A percentile compares a stretch with the other conserved stretches of the same genome.
These are phyloP conservation scores for Himalopsyche anomala DNA, from an alignment of 2,888 invertebrate genomes.

Conservation along the genomic window DNA sequence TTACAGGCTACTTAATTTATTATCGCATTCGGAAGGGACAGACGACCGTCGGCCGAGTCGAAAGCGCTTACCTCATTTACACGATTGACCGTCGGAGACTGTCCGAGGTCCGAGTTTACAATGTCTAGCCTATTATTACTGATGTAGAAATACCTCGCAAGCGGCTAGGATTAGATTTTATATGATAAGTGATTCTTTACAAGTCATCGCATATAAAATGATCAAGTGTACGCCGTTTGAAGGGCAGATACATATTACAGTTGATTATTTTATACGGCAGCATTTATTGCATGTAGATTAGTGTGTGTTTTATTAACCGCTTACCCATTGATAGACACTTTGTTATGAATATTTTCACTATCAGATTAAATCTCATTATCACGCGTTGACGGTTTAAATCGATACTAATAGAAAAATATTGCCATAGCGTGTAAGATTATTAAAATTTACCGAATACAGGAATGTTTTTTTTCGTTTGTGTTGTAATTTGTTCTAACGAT, in stretches of 20 bases:
- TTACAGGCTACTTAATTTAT: not conserved
- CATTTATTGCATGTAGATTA: conserved; percentile 37
- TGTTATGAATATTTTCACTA: conserved; percentile 32
- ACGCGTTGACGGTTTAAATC: not conserved
- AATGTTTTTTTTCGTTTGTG: conserved; percentile 23
- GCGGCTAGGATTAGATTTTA: conserved; percentile 38
- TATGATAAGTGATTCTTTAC: conserved; percentile 42
- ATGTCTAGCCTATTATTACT: conserved; percentile 34
- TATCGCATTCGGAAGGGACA: not conserved
- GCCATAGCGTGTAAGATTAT: conserved; percentile 18
- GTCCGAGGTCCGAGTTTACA: not conserved
- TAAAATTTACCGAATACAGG: conserved; percentile 30
- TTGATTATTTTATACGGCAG: conserved; percentile 36
- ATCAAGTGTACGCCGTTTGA: conserved; percentile 1
- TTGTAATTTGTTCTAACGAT: conserved; percentile 8
- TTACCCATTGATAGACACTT: conserved; percentile 16
- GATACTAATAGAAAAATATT: conserved; percentile 35
- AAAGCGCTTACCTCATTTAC: conserved; percentile 29
- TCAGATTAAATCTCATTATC: conserved; percentile 20
- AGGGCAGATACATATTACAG: conserved; percentile 1
- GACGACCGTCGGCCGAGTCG: not conserved
- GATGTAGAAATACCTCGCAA: conserved; percentile 31
- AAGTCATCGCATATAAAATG: conserved; percentile 24
- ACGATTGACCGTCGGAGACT: conserved; percentile 17
- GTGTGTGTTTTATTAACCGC: conserved; percentile 39